Base-by-base conservation (phyloP, 2,888 invertebrate species). In the Chloroclystis v-ata region DNA sequence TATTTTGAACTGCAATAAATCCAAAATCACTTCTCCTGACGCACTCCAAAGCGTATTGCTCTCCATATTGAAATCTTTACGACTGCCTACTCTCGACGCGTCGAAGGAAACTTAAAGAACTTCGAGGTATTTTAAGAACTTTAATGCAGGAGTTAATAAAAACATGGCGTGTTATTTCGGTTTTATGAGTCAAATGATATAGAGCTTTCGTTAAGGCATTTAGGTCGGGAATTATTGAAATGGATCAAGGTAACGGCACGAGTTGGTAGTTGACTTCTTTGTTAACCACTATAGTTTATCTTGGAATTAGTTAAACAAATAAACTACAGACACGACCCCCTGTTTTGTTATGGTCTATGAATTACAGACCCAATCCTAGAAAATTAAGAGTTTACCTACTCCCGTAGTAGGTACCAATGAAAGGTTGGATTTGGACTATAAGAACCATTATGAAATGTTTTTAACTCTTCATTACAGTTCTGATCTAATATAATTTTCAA, bases 181-280 rank as follows among this genome's bases (percentile, higher is more conserved):
- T 56, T 54, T 58, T 54, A 56, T 49, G 55, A 49, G 52, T 37
- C 28, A n/a, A 39, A 47, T 39, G 29, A 26, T 43, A 41, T 47
- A 46, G 37, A 53, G 37, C 20, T 30, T 46, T 54, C 35, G 45
- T 45, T 46, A 42, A 26, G 29, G 47, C 39, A 52, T 52, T 54
- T 51, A 35, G 48, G 50, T 44, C 50, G 49, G 24, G 37, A 37
- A 41, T 52, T 37, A 40, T 6, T 16, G 20, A 54, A 51, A 16
- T 53, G 39, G 55, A 46, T 43, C 54, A 57, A 57, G 57, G 57
- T 40, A 43, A 42, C 12, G 4, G 37, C 28, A 32, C 29, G 28
- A 13, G 37, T 37, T n/a, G n/a, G 8, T 26, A 8, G 8, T 2
- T 26, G 20, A 4, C 20, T 20, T 20, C 20, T 20, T 20, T 20